Evolutionary conservation across 2,888 invertebrate species (phyloP).

Genomic region (Nineta flava): DNA sequence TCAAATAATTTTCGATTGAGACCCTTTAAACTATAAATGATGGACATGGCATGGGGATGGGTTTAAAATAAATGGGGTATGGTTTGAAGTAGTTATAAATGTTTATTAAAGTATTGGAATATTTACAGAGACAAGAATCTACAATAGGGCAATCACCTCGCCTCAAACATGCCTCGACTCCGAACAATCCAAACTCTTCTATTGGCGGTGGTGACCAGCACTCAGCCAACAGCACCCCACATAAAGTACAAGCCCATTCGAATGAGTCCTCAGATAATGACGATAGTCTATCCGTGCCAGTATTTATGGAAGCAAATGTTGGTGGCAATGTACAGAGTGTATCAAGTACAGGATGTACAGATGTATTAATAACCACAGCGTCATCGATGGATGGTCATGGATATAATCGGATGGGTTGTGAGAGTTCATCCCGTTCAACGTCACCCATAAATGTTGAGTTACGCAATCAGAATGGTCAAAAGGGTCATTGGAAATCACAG

Average conservation of each 20-base stretch:
- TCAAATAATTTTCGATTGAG: too few relatives aligned
- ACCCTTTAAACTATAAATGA: too few relatives aligned
- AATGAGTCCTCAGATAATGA: neutral
- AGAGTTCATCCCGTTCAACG: slow-evolving; percentile 9
- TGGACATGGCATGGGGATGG: too few relatives aligned
- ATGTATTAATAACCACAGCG: slow-evolving; percentile 1
- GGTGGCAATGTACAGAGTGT: slow-evolving; percentile 8
- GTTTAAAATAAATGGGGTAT: too few relatives aligned
- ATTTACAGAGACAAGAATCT: too few relatives aligned
- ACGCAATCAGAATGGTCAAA: slow-evolving; percentile 2
- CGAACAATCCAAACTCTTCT: too few relatives aligned
- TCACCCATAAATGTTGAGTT: slow-evolving; percentile 10
- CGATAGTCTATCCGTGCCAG: slow-evolving; percentile 15
- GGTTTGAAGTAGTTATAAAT: too few relatives aligned
- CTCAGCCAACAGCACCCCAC: too few relatives aligned
- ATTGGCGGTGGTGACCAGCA: too few relatives aligned
- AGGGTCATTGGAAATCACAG: slow-evolving; percentile 30
- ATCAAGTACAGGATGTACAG: slow-evolving; percentile 4
- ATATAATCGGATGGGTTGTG: neutral
- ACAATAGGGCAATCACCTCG: too few relatives aligned
- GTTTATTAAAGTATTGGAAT: too few relatives aligned
- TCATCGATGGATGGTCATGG: slow-evolving; percentile 1
- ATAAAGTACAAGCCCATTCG: neutral
- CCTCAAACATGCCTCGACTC: too few relatives aligned
- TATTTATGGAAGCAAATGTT: slow-evolving; percentile 16